These are phyloP conservation scores for Volucella bombylans DNA, from an alignment of 2,888 invertebrate genomes.

Conservation along the genomic window DNA sequence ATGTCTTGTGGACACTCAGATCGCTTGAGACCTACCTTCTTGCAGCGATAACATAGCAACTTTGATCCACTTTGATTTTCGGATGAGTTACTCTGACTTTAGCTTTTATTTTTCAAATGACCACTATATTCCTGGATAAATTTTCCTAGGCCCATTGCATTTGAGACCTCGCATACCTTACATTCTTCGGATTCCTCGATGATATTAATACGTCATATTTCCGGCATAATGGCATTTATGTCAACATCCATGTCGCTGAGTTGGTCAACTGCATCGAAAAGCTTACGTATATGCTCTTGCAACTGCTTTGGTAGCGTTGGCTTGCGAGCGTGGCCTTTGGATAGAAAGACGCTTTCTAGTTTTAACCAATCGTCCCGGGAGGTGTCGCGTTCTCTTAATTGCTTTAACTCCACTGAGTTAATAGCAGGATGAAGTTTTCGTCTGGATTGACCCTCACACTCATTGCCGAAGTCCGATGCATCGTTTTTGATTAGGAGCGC, in stretches of 20 bases:
- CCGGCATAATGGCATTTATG: too few relatives aligned
- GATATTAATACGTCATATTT: background rate
- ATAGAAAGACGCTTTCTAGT: constrained; percentile 11
- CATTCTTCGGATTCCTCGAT: background rate
- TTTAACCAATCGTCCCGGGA: constrained; percentile 14
- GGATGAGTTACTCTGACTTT: background rate
- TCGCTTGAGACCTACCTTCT: background rate
- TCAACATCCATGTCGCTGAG: constrained; percentile 2
- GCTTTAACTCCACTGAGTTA: too few relatives aligned
- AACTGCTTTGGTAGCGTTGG: background rate
- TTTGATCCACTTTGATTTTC: background rate
- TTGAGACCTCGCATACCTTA: background rate
- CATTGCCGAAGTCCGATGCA: too few relatives aligned
- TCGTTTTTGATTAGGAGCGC: too few relatives aligned
- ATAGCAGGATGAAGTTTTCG: too few relatives aligned
- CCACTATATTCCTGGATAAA: background rate
- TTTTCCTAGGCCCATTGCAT: constrained; percentile 2
- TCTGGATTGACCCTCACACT: too few relatives aligned
- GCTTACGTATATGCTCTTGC: background rate
- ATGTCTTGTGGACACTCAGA: background rate
- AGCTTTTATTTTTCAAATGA: background rate
- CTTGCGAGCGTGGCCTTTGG: background rate
- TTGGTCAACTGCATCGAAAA: constrained; percentile 4
- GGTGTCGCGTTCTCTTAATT: too few relatives aligned
- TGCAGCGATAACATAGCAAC: background rate